Evolutionary conservation across 1,140 invertebrate species (phyloP).

Genomic region (Chionoecetes opilio): DNA sequence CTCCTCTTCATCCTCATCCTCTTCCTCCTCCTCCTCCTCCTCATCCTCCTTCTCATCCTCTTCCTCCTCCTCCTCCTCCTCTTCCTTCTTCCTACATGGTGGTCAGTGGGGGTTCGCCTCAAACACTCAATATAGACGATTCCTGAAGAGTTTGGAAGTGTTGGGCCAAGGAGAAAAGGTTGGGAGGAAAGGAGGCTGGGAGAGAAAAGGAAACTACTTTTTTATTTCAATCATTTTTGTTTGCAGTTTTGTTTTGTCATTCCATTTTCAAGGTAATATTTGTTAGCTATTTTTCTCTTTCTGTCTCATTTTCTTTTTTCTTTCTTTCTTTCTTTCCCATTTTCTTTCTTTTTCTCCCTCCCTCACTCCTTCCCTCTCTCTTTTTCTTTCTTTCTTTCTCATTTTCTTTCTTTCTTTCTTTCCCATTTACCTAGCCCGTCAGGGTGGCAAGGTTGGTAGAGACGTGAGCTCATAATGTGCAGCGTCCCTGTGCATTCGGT

Average conservation of each 20-base stretch:
- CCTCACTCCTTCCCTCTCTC: neutral
- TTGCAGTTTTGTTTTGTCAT: neutral
- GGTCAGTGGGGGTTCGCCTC: neutral
- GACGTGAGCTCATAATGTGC: no score
- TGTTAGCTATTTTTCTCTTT: neutral
- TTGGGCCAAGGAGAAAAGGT: neutral
- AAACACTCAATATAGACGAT: neutral
- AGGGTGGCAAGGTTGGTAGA: no score
- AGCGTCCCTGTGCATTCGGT: no score
- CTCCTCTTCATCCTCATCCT: neutral
- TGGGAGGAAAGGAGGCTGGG: no score
- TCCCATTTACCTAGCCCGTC: no score
- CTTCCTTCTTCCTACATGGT: neutral
- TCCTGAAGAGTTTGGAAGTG: slow-evolving; percentile 1
- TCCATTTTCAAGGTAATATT: no score
- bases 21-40: neutral
- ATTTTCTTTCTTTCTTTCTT: neutral
- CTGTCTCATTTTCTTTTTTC: neutral
- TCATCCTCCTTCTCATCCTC: neutral
- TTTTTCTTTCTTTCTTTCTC: neutral
- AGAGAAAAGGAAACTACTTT: neutral
- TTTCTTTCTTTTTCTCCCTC: neutral
- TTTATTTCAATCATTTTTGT: neutral
- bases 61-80: neutral
- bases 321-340: neutral